Evolutionary conservation across 92 coral and sea anemone genomes (phyloP).

Genomic region (Paramuricea clavata): DNA sequence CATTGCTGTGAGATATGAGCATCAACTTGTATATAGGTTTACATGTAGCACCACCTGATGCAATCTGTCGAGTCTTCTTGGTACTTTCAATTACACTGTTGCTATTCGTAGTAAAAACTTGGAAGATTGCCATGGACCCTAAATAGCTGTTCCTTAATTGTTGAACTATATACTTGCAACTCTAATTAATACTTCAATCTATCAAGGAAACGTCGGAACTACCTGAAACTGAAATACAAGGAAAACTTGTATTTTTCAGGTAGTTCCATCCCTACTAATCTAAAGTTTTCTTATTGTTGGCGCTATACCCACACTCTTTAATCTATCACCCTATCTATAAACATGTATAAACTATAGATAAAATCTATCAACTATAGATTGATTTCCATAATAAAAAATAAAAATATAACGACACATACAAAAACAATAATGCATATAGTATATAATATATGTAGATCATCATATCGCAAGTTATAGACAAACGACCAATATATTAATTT

Average conservation of each 20-base stretch:
- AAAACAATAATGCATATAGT: no score
- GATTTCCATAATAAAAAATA: no score
- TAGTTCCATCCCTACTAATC: no score
- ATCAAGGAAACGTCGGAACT: no score
- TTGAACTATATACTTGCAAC: no score
- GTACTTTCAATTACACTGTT: neutral
- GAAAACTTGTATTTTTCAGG: no score
- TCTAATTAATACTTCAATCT: no score
- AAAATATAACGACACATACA: neutral
- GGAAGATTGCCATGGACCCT: neutral
- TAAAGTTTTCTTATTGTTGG: no score
- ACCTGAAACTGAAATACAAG: no score
- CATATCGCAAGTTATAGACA: neutral
- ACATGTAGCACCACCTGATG: neutral
- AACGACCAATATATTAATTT: conserved; percentile 29
- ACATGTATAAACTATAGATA: neutral
- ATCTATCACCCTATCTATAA: neutral
- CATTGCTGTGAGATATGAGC: neutral
- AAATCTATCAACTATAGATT: neutral
- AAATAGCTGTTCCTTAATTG: no score
- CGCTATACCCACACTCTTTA: no score
- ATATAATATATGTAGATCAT: neutral
- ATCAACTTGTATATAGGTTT: neutral
- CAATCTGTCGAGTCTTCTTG: neutral
- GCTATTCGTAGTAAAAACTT: neutral